These are phyloP conservation scores for Drosophila pegasa DNA, from an alignment of 2,888 invertebrate species.

Conservation along the genomic window DNA sequence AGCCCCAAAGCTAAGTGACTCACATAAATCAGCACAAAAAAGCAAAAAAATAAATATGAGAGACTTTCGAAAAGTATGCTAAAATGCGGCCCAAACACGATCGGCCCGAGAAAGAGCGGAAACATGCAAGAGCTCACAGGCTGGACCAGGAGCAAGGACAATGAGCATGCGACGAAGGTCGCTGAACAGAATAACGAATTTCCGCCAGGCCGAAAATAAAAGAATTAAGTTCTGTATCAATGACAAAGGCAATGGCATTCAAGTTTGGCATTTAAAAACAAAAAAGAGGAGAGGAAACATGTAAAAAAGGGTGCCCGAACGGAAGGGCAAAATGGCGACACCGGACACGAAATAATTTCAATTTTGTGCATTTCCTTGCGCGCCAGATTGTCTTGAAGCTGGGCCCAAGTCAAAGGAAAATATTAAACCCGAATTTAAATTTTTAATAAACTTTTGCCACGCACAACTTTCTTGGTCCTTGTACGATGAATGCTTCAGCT, in stretches of 20 bases:
- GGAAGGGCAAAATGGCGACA: conserved; percentile 78
- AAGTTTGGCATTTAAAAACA: conserved; percentile 35
- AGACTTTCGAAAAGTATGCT: conserved; percentile 39
- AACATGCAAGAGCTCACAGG: conserved; percentile 43
- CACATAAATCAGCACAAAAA: conserved; percentile 34
- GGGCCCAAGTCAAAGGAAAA: conserved; percentile 52
- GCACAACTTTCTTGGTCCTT: conserved; percentile 46
- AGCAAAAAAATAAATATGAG: conserved; percentile 15
- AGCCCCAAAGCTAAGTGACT: not conserved
- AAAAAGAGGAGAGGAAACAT: not conserved
- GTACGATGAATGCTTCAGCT: not conserved
- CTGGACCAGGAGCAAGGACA: conserved; percentile 39
- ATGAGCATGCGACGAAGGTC: conserved; percentile 49
- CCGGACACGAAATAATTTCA: conserved; percentile 79
- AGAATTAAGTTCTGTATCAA: conserved; percentile 62
- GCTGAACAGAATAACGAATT: conserved; percentile 61
- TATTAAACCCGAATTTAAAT: conserved; percentile 77
- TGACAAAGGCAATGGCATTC: conserved; percentile 48
- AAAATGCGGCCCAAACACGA: conserved; percentile 33
- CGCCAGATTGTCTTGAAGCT: conserved; percentile 54
- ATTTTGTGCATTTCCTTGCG: conserved; percentile 77
- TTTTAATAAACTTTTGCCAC: conserved; percentile 78
- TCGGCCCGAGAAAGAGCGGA: conserved; percentile 35
- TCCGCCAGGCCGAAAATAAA: conserved; percentile 47
- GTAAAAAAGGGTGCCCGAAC: conserved; percentile 50